These are phyloP conservation scores for Nymphalis io DNA, from an alignment of 1,140 invertebrate genomes.

Conservation along the genomic window DNA sequence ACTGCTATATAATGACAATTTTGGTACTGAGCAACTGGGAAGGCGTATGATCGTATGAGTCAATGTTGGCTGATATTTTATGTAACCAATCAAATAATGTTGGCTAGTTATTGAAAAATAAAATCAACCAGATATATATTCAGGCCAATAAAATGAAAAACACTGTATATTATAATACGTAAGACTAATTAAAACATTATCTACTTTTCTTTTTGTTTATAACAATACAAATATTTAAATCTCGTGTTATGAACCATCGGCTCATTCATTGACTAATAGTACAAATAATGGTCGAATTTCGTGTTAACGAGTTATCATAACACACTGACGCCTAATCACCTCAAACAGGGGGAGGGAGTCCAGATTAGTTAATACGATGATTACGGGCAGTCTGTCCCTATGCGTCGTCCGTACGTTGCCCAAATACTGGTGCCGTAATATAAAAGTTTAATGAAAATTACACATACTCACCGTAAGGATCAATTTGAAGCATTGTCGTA, in stretches of 20 bases:
- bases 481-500: not conserved
- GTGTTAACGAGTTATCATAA: conserved; percentile 56
- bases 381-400: conserved; percentile 62
- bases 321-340: conserved; percentile 59
- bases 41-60: too few relatives aligned
- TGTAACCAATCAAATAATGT: too few relatives aligned
- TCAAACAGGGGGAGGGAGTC: conserved; percentile 59
- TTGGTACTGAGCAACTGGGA: too few relatives aligned
- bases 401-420: conserved; percentile 49
- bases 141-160: too few relatives aligned
- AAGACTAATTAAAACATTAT: not conserved
- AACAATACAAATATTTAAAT: not conserved
- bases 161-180: too few relatives aligned
- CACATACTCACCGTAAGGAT: not conserved
- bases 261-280: conserved; percentile 13
- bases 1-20: too few relatives aligned
- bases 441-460: conserved; percentile 5
- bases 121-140: too few relatives aligned
- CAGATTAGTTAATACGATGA: conserved; percentile 61
- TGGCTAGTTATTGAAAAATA: too few relatives aligned
- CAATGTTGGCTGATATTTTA: too few relatives aligned
- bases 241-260: conserved; percentile 17
- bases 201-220: not conserved
- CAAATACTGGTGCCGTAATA: conserved; percentile 38
- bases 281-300: conserved; percentile 48